Conservation (phyloP, 2,888 invertebrate genomes). For the Perizoma flavofasciatum region DNA sequence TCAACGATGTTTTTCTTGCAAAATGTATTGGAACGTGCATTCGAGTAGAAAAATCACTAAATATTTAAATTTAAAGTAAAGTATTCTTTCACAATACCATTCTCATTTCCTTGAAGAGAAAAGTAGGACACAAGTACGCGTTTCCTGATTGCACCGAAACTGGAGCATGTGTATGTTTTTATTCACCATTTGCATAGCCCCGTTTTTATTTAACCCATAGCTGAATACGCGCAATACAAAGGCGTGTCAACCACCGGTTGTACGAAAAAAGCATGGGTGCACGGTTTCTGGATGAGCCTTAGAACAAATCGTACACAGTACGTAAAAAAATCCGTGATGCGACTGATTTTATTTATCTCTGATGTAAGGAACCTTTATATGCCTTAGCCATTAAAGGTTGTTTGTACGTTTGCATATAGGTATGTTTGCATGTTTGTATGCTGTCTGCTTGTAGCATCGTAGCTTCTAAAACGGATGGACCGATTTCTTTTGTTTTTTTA, state of each 20-base stretch:
- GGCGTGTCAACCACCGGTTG: constrained; percentile 59
- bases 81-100: neutral
- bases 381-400: too few species aligned
- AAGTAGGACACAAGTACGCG: constrained; percentile 22
- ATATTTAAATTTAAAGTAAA: too few species aligned
- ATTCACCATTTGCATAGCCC: constrained; percentile 53
- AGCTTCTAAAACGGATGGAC: too few species aligned
- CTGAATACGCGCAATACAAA: constrained; percentile 69
- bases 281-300: constrained; percentile 36
- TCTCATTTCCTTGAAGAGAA: constrained; percentile 9
- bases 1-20: neutral
- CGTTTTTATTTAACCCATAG: constrained; percentile 70
- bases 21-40: too few species aligned
- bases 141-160: constrained; percentile 44
- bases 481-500: too few species aligned
- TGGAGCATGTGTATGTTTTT: constrained; percentile 48
- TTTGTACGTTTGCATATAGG: too few species aligned
- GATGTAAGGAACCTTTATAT: too few species aligned
- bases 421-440: too few species aligned
- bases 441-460: too few species aligned
- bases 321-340: neutral
- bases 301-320: neutral
- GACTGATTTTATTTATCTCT: too few species aligned
- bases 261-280: constrained; percentile 36
- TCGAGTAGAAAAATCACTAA: too few species aligned